Base-by-base conservation (phyloP, 2,888 invertebrate genomes). In the Eubasilissa splendida region DNA sequence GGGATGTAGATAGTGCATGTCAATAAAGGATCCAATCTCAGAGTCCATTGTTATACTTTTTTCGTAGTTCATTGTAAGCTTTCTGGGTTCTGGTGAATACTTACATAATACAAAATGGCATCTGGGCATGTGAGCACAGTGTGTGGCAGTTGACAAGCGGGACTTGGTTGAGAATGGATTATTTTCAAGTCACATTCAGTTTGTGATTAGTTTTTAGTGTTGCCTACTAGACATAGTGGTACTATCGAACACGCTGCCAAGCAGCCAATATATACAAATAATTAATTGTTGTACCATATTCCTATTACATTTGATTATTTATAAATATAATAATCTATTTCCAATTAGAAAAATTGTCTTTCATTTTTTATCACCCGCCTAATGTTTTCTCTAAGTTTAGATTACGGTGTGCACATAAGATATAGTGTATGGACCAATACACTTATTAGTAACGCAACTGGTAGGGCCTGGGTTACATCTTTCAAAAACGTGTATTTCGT, bases 241-340 rank as follows among this genome's bases (percentile, higher is more conserved):
- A 81, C 74, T 82, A 80, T 81, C 75, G 80, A 83, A 76, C 76
- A 65, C 66, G 52, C 66, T 76, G 80, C 77, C 85, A 84, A 85
- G 86, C 87, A 87, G 87, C 86, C 87, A 87, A 87, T 89, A 89
- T 88, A 88, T 89, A 88, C 89, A 89, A 88, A 90, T 75, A 90
- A 88, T 89, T 89, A 90, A 90, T 90, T 90, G 90, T 90, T 83
- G 82, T 82, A 83, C 78, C 80, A 79, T 90, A 88, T 90, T 90
- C 90, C 90, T 90, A 90, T 89, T 88, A 89, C 88, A 88, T 89
- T 89, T 89, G 89, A 89, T 89, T 89, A 90, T 83, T 83, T 83
- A 82, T 81, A 82, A 84, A 84, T 87, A 89, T 90, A 42, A 42
- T 42, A 90, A 89, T 88, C 88, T 87, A 86, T 86, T 86, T 86